Conservation (phyloP, 2,797 vertebrate species). For the Phrynocephalus forsythii region DNA sequence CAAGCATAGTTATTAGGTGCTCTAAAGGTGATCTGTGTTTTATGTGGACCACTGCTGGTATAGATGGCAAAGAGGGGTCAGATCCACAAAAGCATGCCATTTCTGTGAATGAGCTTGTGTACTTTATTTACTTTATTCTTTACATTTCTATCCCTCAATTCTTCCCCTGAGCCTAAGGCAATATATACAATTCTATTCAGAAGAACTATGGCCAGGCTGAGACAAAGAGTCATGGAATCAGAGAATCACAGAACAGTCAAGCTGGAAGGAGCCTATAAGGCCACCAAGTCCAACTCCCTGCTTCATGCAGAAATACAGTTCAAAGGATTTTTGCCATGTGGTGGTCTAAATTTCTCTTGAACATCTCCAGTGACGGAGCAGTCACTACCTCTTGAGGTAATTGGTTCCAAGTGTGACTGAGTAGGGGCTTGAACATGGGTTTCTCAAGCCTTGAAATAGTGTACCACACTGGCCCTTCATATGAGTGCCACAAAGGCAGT, state of each 20-base stretch:
- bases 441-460: background rate
- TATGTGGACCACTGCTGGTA: background rate
- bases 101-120: slow-evolving; percentile 1
- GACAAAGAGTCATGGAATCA: background rate
- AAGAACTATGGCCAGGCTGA: background rate
- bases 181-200: background rate
- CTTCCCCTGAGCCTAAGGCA: background rate
- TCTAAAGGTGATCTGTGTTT: background rate
- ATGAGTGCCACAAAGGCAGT: slow-evolving; percentile 24
- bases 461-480: background rate
- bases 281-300: too few relatives aligned
- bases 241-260: too few relatives aligned
- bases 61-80: background rate
- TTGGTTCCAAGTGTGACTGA: background rate
- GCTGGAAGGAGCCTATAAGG: too few relatives aligned
- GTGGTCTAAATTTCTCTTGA: too few relatives aligned
- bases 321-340: too few relatives aligned
- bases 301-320: too few relatives aligned
- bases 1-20: background rate
- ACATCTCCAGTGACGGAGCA: too few relatives aligned
- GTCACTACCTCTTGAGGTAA: too few relatives aligned
- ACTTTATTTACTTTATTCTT: slow-evolving; percentile 12
- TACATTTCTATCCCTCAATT: background rate
- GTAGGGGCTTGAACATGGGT: background rate
- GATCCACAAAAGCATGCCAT: slow-evolving; percentile 27